Percentiles rank a stretch among this genome's conserved stretches.
phyloP scores from a whole-genome alignment of 2,113 vertebrate species.

The Nerophis ophidion region DNA sequence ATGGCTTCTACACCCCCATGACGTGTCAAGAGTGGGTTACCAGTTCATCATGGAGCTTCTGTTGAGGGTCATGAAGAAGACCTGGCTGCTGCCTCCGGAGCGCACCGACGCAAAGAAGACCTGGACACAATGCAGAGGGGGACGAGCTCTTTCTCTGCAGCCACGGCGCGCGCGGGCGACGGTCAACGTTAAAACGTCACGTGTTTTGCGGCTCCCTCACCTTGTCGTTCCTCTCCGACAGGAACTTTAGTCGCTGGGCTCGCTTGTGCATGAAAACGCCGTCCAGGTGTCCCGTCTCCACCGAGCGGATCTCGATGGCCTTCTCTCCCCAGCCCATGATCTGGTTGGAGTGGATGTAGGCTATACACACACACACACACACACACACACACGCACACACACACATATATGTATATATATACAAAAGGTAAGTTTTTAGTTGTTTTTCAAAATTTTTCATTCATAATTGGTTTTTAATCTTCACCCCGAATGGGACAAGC shows the following conservation, averaged over 20 bases:
- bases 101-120: constrained; percentile 98
- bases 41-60: constrained; percentile 99
- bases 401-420: background rate
- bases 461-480: too few relatives aligned
- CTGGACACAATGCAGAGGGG: constrained; percentile 59
- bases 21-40: constrained; percentile 70
- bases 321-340: constrained; percentile 99
- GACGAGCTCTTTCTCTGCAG: background rate
- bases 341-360: constrained; percentile 99
- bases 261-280: constrained; percentile 99
- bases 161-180: too few relatives aligned
- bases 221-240: constrained; percentile 99
- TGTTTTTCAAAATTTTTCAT: too few relatives aligned
- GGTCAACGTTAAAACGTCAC: too few relatives aligned
- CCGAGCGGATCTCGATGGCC: constrained; percentile 99
- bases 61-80: constrained; percentile 99
- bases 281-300: constrained; percentile 99
- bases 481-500: too few relatives aligned
- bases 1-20: background rate
- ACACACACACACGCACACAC: background rate
- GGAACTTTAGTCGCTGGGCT: constrained; percentile 99
- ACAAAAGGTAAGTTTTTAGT: too few relatives aligned
- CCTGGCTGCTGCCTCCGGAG: constrained; percentile 98
- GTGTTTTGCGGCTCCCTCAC: constrained; percentile 54
- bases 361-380: constrained; percentile 58